Base-by-base conservation (phyloP, 1,140 invertebrate species). In the Hyles vespertilio region DNA sequence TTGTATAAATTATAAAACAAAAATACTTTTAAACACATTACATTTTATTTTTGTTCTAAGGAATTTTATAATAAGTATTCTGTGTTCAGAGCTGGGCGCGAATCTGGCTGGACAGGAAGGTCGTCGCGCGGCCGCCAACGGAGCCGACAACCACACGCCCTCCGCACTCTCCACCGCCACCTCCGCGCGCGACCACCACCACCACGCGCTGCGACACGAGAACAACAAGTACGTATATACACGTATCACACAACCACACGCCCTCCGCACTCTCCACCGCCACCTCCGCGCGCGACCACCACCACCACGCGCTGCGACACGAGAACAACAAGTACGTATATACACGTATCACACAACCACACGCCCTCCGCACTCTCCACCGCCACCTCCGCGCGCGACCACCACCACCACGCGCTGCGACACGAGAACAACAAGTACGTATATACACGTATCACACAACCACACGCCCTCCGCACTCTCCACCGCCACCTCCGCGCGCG, bases 91-190 rank as follows among this genome's bases (percentile, higher is more conserved):
- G 84, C 81, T 96, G 5, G 95, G 95, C 32, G 95, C 94, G 10
- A 95, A 96, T 86, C 83, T 96, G 51, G 92, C 94, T 32, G 94
- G 94, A 0, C 92, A 94, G 72, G 94, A 94, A 5, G 45, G 9
- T 61, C 77, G 73, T 78, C 60, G 66, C 55, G 73, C 67, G 56
- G 81, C 71, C 3, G 70, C 59, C 40, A 51, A 58, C 8, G 58
- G 60, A 3, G 72, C 65, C 8, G 70, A 70, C 2, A 81, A 70
- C 11, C 78, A 72, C 22, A 84, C 77, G 5, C 79, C 85, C 3
- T 85, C 85, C 0, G 84, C 79, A 7, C 56, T 88, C 11, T 89
- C 86, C 58, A 85, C 83, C 6, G 76, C 84, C 44, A 77, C 78
- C 5, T 89, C 84, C 45, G 74, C 78, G 0, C 55, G 82, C 1